Evolutionary conservation across 2,888 invertebrate genomes (phyloP), one percentile per base, ranked within the genome.

Genomic region (Drepana falcataria): DNA sequence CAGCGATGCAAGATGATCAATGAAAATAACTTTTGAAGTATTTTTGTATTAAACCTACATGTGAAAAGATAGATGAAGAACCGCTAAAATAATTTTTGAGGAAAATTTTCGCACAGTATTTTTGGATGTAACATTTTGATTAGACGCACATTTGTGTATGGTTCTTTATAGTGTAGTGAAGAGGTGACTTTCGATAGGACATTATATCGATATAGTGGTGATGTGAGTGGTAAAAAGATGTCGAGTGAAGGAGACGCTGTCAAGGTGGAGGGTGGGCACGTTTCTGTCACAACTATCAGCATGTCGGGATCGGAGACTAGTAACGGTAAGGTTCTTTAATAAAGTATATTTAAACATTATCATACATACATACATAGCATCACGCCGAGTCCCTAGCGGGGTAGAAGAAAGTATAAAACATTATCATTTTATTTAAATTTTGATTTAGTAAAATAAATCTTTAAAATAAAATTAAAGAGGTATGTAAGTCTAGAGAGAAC

Each of bases 201-300:
- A 48, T 53, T 40, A 68, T 80, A 73, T 85, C 81, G 81, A 82
- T 77, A 77, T 59, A 67, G 71, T 74, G 74, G 75, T 77, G 71
- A 77, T 77, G 77, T 69, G 72, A 71, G 70, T 65, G 65, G 70
- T 73, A 68, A 66, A 60, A 79, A 77, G 70, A 90, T 89, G 81
- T 80, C 85, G 71, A 86, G 80, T 67, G 91, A 91, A 63, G 85
- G 86, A 53, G 91, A 91, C 61, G 73, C 91, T 61, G 86, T 91
- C 63, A 88, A 87, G 76, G 85, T 88, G 69, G 92, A 90, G 80
- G 84, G 91, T 65, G 85, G 87, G 73, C 77, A 96, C 91, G 94
- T 96, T 57, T 95, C 96, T 58, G 95, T 96, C 75, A 96, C 96
- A 66, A 95, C 95, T 67, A 96, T 96, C 87, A 95, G 95, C 79